Conservation (phyloP, 2,888 invertebrate genomes). For the Aphidoletes aphidimyza region DNA sequence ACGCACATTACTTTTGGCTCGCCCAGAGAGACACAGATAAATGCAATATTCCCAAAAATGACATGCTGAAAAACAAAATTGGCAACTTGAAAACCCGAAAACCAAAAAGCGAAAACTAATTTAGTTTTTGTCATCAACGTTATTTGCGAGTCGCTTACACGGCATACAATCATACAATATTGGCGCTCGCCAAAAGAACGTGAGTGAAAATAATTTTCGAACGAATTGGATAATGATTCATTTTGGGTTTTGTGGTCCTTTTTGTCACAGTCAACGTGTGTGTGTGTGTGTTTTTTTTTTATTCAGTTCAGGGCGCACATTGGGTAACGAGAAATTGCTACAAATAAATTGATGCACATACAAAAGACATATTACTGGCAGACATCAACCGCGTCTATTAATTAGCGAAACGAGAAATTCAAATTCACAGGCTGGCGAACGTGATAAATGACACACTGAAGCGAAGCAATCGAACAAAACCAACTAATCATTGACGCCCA, state of each 20-base stretch:
- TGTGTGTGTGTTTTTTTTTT: too few relatives aligned
- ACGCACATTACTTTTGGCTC: too few relatives aligned
- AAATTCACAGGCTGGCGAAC: not conserved
- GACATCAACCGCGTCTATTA: constrained; percentile 29
- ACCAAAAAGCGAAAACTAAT: constrained; percentile 39
- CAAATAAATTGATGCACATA: constrained; percentile 30
- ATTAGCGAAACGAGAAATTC: not conserved
- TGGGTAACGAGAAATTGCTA: too few relatives aligned
- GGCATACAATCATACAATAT: not conserved
- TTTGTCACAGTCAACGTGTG: not conserved
- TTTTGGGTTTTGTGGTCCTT: constrained; percentile 45
- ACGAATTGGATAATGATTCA: constrained; percentile 45
- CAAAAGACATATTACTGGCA: constrained; percentile 16
- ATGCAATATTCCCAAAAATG: not conserved
- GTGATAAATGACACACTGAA: not conserved
- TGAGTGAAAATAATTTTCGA: constrained; percentile 32
- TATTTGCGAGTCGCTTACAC: not conserved
- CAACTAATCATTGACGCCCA: not conserved
- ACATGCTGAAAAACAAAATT: constrained; percentile 16
- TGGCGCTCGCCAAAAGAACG: not conserved
- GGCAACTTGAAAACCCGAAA: constrained; percentile 18
- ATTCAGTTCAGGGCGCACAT: too few relatives aligned
- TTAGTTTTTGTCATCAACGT: not conserved
- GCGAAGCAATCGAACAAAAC: not conserved
- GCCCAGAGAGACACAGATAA: too few relatives aligned